Percentiles rank a stretch among this genome's conserved stretches.
Evolutionary conservation across 2,888 invertebrate genomes (phyloP).

Genomic region (Lasioglossum oenotherae): DNA sequence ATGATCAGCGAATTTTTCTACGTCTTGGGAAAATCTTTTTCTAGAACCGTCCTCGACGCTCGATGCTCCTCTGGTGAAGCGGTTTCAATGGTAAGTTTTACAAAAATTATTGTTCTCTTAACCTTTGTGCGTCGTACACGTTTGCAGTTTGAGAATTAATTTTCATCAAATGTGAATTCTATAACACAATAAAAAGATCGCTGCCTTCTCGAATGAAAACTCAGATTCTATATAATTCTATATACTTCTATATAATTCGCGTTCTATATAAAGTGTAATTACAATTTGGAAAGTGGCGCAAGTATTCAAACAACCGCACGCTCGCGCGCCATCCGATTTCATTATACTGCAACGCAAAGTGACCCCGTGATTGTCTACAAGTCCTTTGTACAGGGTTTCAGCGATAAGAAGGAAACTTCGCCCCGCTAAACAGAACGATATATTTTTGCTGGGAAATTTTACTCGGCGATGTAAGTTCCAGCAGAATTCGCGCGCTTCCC

Average conservation of each 20-base stretch:
- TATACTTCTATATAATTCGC: no score
- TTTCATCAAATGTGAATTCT: no score
- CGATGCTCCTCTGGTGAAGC: not conserved
- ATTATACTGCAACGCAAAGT: not conserved
- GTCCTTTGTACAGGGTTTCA: not conserved
- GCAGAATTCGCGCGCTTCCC: not conserved
- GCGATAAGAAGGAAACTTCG: not conserved
- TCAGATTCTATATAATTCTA: no score
- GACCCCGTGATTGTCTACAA: not conserved
- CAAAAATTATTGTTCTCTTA: not conserved
- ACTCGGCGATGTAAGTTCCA: slow-evolving; percentile 29
- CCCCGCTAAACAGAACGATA: not conserved
- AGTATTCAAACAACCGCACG: not conserved
- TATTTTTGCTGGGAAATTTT: slow-evolving; percentile 30
- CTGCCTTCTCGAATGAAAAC: not conserved
- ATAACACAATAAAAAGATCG: not conserved
- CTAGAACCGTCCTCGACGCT: not conserved
- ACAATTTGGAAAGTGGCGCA: not conserved
- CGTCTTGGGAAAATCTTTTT: not conserved
- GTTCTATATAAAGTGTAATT: not conserved
- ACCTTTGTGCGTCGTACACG: not conserved
- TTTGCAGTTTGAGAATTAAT: not conserved
- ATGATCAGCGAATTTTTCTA: not conserved
- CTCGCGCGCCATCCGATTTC: not conserved
- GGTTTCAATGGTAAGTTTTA: not conserved